phyloP scores from a whole-genome alignment of 2,888 invertebrate species.

The Eupithecia exiguata region DNA sequence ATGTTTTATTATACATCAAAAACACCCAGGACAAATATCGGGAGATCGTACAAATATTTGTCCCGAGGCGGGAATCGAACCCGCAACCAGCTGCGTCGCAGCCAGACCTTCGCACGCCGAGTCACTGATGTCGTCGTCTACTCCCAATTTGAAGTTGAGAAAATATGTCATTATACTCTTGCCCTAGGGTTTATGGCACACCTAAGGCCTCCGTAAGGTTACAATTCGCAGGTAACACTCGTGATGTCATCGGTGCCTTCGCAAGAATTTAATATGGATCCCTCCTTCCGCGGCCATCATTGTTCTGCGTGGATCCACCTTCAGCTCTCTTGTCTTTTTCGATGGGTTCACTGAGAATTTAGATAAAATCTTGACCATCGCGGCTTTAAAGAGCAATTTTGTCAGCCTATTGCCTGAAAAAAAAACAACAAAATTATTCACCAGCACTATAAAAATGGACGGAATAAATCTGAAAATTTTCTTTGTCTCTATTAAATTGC shows the following conservation, averaged over 20 bases:
- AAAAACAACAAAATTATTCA: neutral
- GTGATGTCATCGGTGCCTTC: neutral
- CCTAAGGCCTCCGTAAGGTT: neutral
- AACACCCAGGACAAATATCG: too few relatives aligned
- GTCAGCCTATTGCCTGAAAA: conserved; percentile 13
- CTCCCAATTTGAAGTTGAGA: neutral
- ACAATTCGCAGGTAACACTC: neutral
- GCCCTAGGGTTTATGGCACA: neutral
- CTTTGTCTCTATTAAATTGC: neutral
- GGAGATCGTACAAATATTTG: too few relatives aligned
- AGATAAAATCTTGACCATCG: conserved; percentile 15
- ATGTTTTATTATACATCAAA: too few relatives aligned
- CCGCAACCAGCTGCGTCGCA: too few relatives aligned
- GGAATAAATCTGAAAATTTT: too few relatives aligned
- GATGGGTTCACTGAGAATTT: conserved; percentile 3
- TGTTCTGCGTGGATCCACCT: conserved; percentile 10
- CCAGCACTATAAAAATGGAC: neutral
- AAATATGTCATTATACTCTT: neutral
- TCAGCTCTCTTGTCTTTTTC: neutral
- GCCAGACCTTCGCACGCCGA: too few relatives aligned
- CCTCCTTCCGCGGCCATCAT: conserved; percentile 13
- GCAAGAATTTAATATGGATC: conserved; percentile 7
- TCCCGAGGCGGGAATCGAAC: too few relatives aligned
- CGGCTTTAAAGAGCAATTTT: conserved; percentile 16
- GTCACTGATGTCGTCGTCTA: neutral